Percentiles rank a stretch among this genome's conserved stretches.
These are phyloP conservation scores for Lipophrys pholis DNA, from an alignment of 2,113 vertebrate genomes.

Conservation along the genomic window DNA sequence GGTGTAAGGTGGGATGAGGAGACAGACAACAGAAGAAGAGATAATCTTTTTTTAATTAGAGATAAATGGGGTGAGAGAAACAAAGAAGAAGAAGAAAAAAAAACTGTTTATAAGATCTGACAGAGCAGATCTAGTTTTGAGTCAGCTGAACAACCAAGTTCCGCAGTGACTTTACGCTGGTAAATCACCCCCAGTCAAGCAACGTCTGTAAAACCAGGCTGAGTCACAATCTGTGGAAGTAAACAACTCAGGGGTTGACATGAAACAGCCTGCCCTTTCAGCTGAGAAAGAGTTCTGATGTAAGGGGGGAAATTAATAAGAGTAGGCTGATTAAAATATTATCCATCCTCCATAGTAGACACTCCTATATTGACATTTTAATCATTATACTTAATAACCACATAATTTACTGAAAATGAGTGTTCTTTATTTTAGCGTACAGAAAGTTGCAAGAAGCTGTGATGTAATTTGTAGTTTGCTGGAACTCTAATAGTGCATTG, in stretches of 20 bases:
- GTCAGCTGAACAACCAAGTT: conserved; percentile 45
- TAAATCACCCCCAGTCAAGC: conserved; percentile 56
- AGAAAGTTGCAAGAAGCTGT: neutral
- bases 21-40: conserved; percentile 62
- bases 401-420: neutral
- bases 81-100: conserved; percentile 5
- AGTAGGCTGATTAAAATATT: conserved; percentile 41
- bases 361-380: conserved; percentile 32
- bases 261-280: conserved; percentile 26
- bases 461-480: conserved; percentile 2
- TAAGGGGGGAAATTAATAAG: conserved; percentile 27
- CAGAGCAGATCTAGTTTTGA: conserved; percentile 54
- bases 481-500: conserved; percentile 9
- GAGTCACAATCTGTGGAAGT: conserved; percentile 51
- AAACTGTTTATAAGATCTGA: conserved; percentile 48
- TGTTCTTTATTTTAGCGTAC: neutral
- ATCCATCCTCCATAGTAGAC: conserved; percentile 7
- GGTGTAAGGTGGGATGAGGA: conserved; percentile 49
- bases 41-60: conserved; percentile 74
- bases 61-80: conserved; percentile 58
- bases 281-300: conserved; percentile 24
- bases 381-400: neutral
- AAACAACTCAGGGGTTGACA: conserved; percentile 46
- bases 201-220: conserved; percentile 50
- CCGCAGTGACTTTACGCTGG: conserved; percentile 22